Evolutionary conservation across 2,113 vertebrate species (phyloP).

Genomic region (Nerophis lumbriciformis): DNA sequence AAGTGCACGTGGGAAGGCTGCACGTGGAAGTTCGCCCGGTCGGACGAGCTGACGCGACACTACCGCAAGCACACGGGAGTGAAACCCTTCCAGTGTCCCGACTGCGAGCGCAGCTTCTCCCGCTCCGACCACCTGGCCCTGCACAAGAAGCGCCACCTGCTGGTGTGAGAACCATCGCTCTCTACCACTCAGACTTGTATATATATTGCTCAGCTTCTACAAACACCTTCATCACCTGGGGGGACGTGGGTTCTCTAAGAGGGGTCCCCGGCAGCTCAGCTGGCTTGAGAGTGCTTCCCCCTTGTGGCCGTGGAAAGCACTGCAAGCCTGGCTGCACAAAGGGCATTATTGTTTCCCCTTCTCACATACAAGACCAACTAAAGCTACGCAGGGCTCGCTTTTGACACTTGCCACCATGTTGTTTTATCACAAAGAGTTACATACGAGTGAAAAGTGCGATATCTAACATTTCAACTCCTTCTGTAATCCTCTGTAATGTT

Average conservation of each 20-base stretch:
- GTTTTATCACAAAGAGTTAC: too few relatives aligned
- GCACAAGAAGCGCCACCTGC: conserved; percentile 94
- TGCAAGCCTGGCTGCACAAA: conserved; percentile 62
- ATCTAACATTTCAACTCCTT: too few relatives aligned
- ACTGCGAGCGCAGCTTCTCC: conserved; percentile 98
- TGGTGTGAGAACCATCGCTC: conserved; percentile 62
- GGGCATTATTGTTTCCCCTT: conserved; percentile 63
- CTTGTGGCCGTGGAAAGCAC: conserved; percentile 39
- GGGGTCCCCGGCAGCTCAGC: conserved; percentile 60
- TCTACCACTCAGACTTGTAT: conserved; percentile 43
- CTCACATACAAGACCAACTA: too few relatives aligned
- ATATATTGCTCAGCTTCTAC: conserved; percentile 2
- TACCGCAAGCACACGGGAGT: conserved; percentile 97
- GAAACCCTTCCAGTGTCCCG: conserved; percentile 97
- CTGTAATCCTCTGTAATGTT: too few relatives aligned
- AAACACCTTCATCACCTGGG: not conserved
- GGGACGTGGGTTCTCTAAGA: conserved; percentile 2
- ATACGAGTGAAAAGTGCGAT: too few relatives aligned
- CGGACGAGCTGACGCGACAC: conserved; percentile 96
- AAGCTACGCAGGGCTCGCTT: too few relatives aligned
- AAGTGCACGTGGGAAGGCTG: conserved; percentile 98
- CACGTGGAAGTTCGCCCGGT: conserved; percentile 99
- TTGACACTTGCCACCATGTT: too few relatives aligned
- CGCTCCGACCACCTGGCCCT: conserved; percentile 95
- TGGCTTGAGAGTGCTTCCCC: conserved; percentile 71